Evolutionary conservation across 2,888 invertebrate species (phyloP), one percentile per base, ranked within the genome.

Genomic region (Trypoxylon attenuatum): DNA sequence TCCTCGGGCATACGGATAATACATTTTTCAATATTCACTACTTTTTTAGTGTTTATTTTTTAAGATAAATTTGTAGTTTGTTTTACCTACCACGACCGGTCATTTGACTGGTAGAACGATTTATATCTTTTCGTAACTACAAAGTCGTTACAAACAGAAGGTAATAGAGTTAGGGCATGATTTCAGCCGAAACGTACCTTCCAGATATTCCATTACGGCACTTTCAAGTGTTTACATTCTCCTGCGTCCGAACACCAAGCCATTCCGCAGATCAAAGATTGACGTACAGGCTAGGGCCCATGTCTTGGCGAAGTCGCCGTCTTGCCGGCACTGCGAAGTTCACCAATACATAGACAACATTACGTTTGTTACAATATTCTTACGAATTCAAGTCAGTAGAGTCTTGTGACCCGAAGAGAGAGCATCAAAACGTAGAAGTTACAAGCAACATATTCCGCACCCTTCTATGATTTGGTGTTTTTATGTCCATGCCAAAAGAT

Each of bases 131-230:
- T n/a, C n/a, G n/a, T n/a, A n/a, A 50, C 58, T 51, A 58, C 45
- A 51, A 58, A 51, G 46, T 58, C 51, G 51, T 51, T 51, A 38
- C 56, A 59, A 53, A 22, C 25, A 19, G 13, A 29, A 43, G 39
- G 27, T 51, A 62, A 62, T 56, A 56, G n/a, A 56, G 52, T 52
- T 55, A 33, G 49, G 50, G 43, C 43, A 57, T 18, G 38, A 47
- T 57, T 49, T 57, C 50, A 57, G 8, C 57, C 50, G 38, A 57
- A 1, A 57, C 56, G 62, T 53, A 52, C 57, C 53, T 53, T 53
- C 46, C 45, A 47, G 51, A 8, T 8, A 56, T 5, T 62, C 46
- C 13, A 54, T 56, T 62, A 51, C 61, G 51, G 39, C 39, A 62
- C 61, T 41, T 62, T 33, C 25, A 51, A 52, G 56, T 55, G 47